A percentile compares a stretch with the other conserved stretches of the same genome.
These are phyloP conservation scores for Parnassius apollo DNA, from an alignment of 2,888 invertebrate species.

Conservation along the genomic window DNA sequence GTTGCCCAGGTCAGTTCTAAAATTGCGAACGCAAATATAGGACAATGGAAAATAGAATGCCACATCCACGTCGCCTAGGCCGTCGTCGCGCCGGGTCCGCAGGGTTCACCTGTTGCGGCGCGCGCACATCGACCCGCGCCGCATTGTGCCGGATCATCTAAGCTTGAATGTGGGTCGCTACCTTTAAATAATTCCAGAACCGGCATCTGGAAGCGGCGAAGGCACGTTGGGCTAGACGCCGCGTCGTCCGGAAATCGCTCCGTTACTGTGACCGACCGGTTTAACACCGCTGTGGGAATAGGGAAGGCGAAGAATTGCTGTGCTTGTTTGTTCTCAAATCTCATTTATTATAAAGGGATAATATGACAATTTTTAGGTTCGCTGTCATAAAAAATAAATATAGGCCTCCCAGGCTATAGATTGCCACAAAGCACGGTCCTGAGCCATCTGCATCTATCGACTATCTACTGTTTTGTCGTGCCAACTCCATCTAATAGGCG, in stretches of 20 bases:
- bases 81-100: constrained; percentile 1
- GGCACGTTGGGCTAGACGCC: not conserved
- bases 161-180: constrained; percentile 47
- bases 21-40: not conserved
- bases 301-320: no score
- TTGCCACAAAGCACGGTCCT: no score
- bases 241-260: constrained; percentile 6
- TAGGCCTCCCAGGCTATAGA: no score
- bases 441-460: no score
- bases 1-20: not conserved
- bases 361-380: no score
- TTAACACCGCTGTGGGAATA: not conserved
- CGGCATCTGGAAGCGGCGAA: constrained; percentile 24
- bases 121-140: constrained; percentile 73
- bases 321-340: no score
- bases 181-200: constrained; percentile 38
- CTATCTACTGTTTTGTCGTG: no score
- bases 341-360: no score
- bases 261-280: not conserved
- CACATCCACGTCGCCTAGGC: constrained; percentile 1
- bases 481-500: no score
- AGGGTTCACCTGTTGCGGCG: constrained; percentile 73
- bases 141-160: constrained; percentile 51
- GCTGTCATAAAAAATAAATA: no score
- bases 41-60: not conserved